phyloP scores from a whole-genome alignment of 2,888 invertebrate species.

The Heliconius ismenius region DNA sequence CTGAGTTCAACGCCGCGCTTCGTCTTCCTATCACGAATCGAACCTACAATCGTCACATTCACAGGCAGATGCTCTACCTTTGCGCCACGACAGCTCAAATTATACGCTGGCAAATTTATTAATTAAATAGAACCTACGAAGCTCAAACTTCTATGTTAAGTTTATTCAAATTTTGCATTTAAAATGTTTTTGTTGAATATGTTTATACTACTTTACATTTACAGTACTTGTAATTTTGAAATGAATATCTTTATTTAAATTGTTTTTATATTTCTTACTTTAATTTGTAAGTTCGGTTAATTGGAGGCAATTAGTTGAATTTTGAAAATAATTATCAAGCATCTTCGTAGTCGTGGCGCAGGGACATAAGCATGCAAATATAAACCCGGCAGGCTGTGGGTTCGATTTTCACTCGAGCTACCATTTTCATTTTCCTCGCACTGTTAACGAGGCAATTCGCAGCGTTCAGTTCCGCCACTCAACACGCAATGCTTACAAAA shows the following conservation, averaged over 20 bases:
- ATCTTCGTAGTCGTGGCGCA: too few species aligned
- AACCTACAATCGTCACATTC: background rate
- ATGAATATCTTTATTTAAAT: background rate
- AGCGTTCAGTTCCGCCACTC: too few species aligned
- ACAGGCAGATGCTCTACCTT: background rate
- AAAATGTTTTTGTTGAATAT: conserved; percentile 7
- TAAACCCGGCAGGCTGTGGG: too few species aligned
- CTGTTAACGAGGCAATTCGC: too few species aligned
- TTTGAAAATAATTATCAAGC: too few species aligned
- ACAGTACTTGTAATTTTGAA: conserved; percentile 2
- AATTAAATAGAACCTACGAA: conserved; percentile 44
- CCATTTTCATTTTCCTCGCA: too few species aligned
- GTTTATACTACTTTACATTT: conserved; percentile 21
- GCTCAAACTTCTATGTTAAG: conserved; percentile 34
- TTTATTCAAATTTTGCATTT: conserved; percentile 25
- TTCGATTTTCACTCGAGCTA: too few species aligned
- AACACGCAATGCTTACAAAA: too few species aligned
- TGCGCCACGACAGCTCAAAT: conserved; percentile 8
- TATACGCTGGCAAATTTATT: conserved; percentile 46
- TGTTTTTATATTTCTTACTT: background rate
- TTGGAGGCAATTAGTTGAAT: background rate
- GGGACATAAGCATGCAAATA: too few species aligned
- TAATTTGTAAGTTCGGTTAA: background rate
- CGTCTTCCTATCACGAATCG: background rate
- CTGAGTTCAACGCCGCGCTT: background rate